Conservation (phyloP, 2,113 vertebrate species). For the Cyprinus carpio region DNA sequence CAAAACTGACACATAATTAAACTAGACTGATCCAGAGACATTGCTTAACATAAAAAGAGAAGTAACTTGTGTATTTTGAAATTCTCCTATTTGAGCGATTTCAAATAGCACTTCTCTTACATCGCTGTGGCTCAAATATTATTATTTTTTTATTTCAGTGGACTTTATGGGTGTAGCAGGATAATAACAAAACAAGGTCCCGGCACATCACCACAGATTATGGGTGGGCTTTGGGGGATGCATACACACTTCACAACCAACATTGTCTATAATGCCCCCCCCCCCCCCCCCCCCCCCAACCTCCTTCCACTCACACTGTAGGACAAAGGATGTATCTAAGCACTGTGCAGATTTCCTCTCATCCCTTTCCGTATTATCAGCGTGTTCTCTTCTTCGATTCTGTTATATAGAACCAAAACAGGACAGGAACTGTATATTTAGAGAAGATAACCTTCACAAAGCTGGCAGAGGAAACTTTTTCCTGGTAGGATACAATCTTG, state of each 20-base stretch:
- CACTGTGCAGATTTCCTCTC: background rate
- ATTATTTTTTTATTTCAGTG: no score
- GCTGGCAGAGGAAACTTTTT: background rate
- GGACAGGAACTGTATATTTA: background rate
- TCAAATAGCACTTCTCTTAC: background rate
- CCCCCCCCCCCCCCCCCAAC: background rate
- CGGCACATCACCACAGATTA: constrained; percentile 45
- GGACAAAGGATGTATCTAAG: background rate
- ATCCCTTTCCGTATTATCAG: background rate
- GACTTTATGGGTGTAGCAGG: no score
- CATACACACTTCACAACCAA: constrained; percentile 41
- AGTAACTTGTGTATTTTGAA: background rate
- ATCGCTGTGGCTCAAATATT: background rate
- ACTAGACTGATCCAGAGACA: background rate
- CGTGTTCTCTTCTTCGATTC: background rate
- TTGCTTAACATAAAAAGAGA: background rate
- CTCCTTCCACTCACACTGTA: background rate
- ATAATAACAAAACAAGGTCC: no score
- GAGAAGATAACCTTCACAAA: background rate
- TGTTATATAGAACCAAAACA: background rate
- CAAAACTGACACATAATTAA: background rate
- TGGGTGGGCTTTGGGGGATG: constrained; percentile 45
- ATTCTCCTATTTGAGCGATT: background rate
- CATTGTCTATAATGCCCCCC: constrained; percentile 16
- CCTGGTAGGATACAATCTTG: background rate